These are phyloP conservation scores for Hirudo medicinalis DNA, from an alignment of 1,140 invertebrate species.

Conservation along the genomic window DNA sequence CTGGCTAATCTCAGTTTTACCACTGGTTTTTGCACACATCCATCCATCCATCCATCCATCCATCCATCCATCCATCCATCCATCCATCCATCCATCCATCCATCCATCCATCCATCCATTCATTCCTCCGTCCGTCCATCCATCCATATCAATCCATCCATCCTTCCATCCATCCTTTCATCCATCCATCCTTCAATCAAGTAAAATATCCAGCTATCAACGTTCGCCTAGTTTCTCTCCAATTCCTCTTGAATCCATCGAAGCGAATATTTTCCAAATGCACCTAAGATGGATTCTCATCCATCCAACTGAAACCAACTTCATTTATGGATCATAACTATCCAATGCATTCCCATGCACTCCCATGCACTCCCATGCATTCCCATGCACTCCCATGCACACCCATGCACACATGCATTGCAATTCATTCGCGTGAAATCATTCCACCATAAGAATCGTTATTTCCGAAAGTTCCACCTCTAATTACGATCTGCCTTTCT, in stretches of 20 bases:
- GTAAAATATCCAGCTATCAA: constrained; percentile 4
- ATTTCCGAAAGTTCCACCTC: too few relatives aligned
- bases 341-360: too few relatives aligned
- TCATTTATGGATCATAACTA: too few relatives aligned
- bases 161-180: not conserved
- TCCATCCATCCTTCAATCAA: constrained; percentile 1
- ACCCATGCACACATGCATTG: too few relatives aligned
- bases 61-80: constrained; percentile 14
- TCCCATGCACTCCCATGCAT: too few relatives aligned
- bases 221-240: not conserved
- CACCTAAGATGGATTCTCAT: too few relatives aligned
- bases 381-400: too few relatives aligned
- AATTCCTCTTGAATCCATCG: not conserved
- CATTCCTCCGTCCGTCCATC: constrained; percentile 12
- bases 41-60: constrained; percentile 7
- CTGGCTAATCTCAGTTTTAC: too few relatives aligned
- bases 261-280: not conserved
- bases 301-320: too few relatives aligned
- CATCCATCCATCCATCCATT: constrained; percentile 13
- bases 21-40: not conserved
- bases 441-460: too few relatives aligned
- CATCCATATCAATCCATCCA: constrained; percentile 12
- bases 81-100: constrained; percentile 18
- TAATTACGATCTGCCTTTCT: too few relatives aligned
- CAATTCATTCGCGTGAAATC: too few relatives aligned